Evolutionary conservation across 2,888 invertebrate genomes (phyloP).

Genomic region (Thelaira solivaga): DNA sequence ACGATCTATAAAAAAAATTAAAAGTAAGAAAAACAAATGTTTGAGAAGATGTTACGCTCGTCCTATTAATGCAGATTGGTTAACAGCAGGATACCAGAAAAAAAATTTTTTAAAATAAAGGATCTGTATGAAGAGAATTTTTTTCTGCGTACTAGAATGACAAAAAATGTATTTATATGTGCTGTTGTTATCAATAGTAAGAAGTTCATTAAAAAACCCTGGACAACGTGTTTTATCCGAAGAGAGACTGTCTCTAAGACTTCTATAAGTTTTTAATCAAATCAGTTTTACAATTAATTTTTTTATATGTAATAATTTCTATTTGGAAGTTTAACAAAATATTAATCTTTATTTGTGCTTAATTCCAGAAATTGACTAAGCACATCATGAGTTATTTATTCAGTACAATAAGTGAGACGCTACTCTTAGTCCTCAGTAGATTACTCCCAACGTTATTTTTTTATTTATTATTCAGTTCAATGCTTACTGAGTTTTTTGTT

Average conservation of each 20-base stretch:
- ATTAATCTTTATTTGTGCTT: too few relatives aligned
- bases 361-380: too few relatives aligned
- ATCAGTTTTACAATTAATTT: background rate
- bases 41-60: background rate
- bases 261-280: background rate
- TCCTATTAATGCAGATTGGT: background rate
- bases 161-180: conserved; percentile 1
- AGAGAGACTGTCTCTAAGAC: conserved; percentile 12
- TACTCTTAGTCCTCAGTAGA: too few relatives aligned
- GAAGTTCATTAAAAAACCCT: background rate
- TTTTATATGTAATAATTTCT: background rate
- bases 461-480: too few relatives aligned
- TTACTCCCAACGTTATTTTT: too few relatives aligned
- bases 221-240: conserved; percentile 1
- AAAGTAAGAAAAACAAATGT: background rate
- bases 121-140: background rate
- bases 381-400: too few relatives aligned
- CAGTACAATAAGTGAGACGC: too few relatives aligned
- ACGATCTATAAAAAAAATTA: background rate
- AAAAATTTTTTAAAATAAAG: background rate
- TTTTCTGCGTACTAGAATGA: background rate
- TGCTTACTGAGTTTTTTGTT: too few relatives aligned
- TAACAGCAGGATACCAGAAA: background rate
- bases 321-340: too few relatives aligned
- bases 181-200: background rate